Base-by-base conservation (phyloP, 2,888 invertebrate species). In the Neoaliturus tenellus region DNA sequence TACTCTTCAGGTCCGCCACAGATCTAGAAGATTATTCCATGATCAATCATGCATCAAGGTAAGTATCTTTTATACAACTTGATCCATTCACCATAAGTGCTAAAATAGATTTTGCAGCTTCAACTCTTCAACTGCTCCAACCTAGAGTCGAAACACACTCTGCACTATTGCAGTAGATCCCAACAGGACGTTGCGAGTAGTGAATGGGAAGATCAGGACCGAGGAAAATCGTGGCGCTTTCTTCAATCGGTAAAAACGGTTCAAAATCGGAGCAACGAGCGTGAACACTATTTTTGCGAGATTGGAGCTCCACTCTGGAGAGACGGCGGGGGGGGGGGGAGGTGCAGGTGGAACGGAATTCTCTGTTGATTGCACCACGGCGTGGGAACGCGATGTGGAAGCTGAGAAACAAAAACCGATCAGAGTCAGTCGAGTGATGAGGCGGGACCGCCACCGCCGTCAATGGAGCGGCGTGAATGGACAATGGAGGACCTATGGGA, bases 311-410 rank as follows among this genome's bases (percentile, higher is more conserved):
- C 44, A 44, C 17, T 44, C 3, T 23, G 23, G 8, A 23, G 62
- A 5, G 23, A 5, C 5, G 2, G 23, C 8, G 5, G 55, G 4
- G 62, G 62, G 62, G 62, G 28, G 62, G 62, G 31, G 55, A 23
- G 55, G 31, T 62, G 31, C 62, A 62, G 62, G 62, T 62, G 62
- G 62, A 62, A 62, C 62, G 62, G 62, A 62, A 62, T 62, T 28
- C n/a, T 62, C 62, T 62, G 23, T 2, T 62, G 62, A 62, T 62
- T 62, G 62, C 62, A 17, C 62, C 55, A 4, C 55, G 55, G 14
- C 48, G 48, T 62, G 62, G 62, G 62, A 62, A 62, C 62, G 17
- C 20, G 55, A 55, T 25, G 55, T 8, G 3, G 55, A 55, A 17
- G 48, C 31, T n/a, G 28, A 23, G 51, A 62, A 62, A 62, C 62